Percentiles rank a stretch among this genome's conserved stretches.
These are phyloP conservation scores for Leucophora obtusa DNA, from an alignment of 2,888 invertebrate species.

Conservation along the genomic window DNA sequence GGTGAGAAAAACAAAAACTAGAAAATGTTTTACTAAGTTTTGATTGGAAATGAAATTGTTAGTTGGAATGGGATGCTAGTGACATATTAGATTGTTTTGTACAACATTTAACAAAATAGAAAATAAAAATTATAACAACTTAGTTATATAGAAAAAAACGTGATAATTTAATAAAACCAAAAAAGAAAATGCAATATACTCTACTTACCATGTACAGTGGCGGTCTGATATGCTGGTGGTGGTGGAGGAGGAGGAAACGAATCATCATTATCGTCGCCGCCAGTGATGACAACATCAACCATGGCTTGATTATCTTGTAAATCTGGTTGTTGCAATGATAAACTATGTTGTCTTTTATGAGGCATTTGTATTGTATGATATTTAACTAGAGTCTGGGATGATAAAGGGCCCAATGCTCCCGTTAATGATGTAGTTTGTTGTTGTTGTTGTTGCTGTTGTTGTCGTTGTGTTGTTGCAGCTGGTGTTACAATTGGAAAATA, in stretches of 20 bases:
- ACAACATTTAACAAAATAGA: neutral
- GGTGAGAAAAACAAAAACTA: neutral
- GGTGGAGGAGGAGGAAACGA: conserved; percentile 73
- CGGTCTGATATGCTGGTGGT: conserved; percentile 78
- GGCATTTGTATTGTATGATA: conserved; percentile 78
- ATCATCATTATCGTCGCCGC: conserved; percentile 62
- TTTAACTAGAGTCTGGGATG: conserved; percentile 73
- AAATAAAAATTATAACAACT: conserved; percentile 1
- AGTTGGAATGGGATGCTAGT: conserved; percentile 8
- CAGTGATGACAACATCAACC: conserved; percentile 23
- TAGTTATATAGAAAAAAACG: neutral
- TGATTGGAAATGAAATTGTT: neutral
- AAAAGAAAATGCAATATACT: neutral
- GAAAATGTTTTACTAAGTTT: neutral
- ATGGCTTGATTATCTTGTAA: conserved; percentile 46
- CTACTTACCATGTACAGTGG: conserved; percentile 78
- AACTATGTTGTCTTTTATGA: conserved; percentile 64
- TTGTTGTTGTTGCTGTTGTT: conserved; percentile 50
- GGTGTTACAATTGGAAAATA: conserved; percentile 75
- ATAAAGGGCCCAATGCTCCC: conserved; percentile 20
- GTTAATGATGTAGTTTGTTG: conserved; percentile 31
- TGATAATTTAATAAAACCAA: neutral
- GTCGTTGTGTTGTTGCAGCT: conserved; percentile 52
- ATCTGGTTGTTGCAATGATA: conserved; percentile 57
- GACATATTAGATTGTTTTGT: conserved; percentile 33